Evolutionary conservation across 2,113 vertebrate species (phyloP), one percentile per base, ranked within the genome.

Genomic region (Motacilla alba): DNA sequence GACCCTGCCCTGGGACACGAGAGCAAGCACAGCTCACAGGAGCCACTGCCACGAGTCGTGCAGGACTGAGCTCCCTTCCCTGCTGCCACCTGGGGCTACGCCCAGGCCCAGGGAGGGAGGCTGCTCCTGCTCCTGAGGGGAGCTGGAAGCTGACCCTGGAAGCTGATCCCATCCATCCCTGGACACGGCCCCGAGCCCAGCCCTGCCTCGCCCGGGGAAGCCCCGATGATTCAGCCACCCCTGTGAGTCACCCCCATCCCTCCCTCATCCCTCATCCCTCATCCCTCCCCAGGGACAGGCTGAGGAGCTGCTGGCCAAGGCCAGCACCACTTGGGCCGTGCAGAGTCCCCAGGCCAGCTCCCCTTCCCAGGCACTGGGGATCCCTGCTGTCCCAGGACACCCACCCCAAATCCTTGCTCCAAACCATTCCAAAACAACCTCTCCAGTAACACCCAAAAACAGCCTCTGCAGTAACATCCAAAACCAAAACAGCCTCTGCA

Each of bases 211-310:
- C 66, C 95, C 7, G 44, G 93, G 93, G 93, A 94, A 94, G 80
- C 89, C 93, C 87, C 2, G 4, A 8, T 91, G 91, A 96, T 41
- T 96, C 96, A 94, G 83, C 66, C 46, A 33, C 22, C 26, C 30
- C 79, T 69, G 62, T 87, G 93, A 94, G 77, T 94, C 94, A 95
- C 2, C 27, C 66, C 7, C 63, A 8, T 33, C 64, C 64, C 2
- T 28, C 28, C 50, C 2, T 64, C 28, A 3, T 43, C 73, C 59
- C 13, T 44, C 44, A 2, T 68, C 28, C 31, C 18, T 44, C 70
- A 3, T 30, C 13, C 22, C 8, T 47, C 85, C 44, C 50, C 14
- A 0, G 9, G 13, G 66, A 52, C 22, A 79, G 13, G n/a, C 37
- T n/a, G 26, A 11, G 0, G 10, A 8, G 28, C 11, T 39, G 39